Conservation (phyloP, 1,140 invertebrate genomes). For the Drosophila serrata region DNA sequence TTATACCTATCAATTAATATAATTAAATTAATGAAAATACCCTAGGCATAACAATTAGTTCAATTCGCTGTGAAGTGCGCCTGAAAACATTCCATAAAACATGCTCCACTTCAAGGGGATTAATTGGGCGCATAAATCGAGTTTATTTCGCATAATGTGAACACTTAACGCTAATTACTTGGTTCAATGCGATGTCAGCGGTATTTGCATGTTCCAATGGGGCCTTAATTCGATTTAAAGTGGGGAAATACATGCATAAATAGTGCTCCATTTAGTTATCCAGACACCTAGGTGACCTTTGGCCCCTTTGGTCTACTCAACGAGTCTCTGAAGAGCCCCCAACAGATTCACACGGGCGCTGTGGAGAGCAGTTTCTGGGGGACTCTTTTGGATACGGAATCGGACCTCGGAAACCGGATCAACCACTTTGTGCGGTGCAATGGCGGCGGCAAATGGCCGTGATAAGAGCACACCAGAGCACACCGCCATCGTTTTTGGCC, state of each 20-base stretch:
- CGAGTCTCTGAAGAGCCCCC: constrained; percentile 39
- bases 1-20: background rate
- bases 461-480: constrained; percentile 64
- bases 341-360: constrained; percentile 39
- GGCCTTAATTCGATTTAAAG: constrained; percentile 37
- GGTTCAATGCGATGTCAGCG: constrained; percentile 36
- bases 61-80: constrained; percentile 33
- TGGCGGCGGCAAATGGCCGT: constrained; percentile 71
- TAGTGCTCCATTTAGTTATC: constrained; percentile 2
- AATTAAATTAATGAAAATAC: constrained; percentile 25
- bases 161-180: constrained; percentile 45
- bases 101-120: constrained; percentile 23
- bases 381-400: constrained; percentile 18
- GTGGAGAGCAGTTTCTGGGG: constrained; percentile 25
- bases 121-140: constrained; percentile 36
- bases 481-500: constrained; percentile 57
- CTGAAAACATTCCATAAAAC: constrained; percentile 11
- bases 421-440: constrained; percentile 75
- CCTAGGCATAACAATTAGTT: constrained; percentile 11
- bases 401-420: constrained; percentile 66
- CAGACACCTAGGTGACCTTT: constrained; percentile 32
- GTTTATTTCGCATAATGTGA: constrained; percentile 14
- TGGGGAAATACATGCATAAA: constrained; percentile 52
- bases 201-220: constrained; percentile 57
- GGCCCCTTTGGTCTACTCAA: background rate